phyloP scores from a whole-genome alignment of 2,797 vertebrate species.

The Rhinatrema bivittatum region DNA sequence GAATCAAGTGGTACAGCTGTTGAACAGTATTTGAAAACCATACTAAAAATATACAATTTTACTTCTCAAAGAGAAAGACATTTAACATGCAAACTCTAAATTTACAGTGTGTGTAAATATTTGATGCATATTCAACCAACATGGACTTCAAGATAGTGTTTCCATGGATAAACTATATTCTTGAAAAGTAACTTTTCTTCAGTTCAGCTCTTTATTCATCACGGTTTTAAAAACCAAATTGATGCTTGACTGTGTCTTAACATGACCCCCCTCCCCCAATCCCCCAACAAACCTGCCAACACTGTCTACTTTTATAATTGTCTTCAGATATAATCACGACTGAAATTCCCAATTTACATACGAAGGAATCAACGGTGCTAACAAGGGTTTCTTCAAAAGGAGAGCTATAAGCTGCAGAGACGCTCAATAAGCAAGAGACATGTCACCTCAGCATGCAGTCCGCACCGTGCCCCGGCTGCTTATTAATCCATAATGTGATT shows the following conservation, averaged over 20 bases:
- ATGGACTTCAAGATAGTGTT: no score
- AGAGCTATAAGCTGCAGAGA: not conserved
- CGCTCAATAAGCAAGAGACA: slow-evolving; percentile 1
- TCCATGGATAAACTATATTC: no score
- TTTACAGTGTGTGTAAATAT: no score
- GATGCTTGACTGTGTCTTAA: not conserved
- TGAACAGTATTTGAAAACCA: no score
- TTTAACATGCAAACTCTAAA: no score
- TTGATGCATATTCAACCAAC: no score
- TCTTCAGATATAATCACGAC: not conserved
- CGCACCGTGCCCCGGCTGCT: slow-evolving; percentile 11
- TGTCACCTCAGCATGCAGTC: slow-evolving; percentile 11
- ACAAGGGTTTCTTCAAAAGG: slow-evolving; percentile 23
- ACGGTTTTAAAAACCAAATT: no score
- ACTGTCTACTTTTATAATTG: not conserved
- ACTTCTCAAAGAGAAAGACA: no score
- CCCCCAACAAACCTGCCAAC: not conserved
- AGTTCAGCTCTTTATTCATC: no score
- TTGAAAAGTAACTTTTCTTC: no score
- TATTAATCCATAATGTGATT: slow-evolving; percentile 10
- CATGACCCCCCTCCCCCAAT: not conserved
- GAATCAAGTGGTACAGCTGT: no score
- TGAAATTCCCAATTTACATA: not conserved
- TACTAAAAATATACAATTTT: no score
- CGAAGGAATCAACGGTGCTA: slow-evolving; percentile 16